phyloP scores from a whole-genome alignment of 1,140 invertebrate genomes.

The Drosophila kepulauana region DNA sequence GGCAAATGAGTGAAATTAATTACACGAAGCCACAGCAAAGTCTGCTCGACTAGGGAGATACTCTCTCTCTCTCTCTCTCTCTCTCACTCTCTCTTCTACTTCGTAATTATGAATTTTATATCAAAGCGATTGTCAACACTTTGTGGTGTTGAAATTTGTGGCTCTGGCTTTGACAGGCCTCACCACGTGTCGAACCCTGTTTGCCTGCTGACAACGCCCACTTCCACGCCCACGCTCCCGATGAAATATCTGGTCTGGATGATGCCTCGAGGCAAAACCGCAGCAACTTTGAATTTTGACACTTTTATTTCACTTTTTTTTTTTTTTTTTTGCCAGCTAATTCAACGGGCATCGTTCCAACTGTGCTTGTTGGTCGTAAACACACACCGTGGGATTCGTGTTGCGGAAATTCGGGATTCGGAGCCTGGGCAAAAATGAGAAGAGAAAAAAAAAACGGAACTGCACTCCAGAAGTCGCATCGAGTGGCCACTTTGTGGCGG shows the following conservation, averaged over 20 bases:
- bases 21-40: conserved; percentile 71
- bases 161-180: conserved; percentile 58
- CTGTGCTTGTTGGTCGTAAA: conserved; percentile 82
- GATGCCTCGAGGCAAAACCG: conserved; percentile 46
- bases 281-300: conserved; percentile 57
- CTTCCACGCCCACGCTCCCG: conserved; percentile 16
- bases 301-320: conserved; percentile 25
- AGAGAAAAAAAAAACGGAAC: conserved; percentile 8
- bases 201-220: conserved; percentile 61
- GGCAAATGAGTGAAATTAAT: conserved; percentile 79
- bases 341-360: conserved; percentile 56
- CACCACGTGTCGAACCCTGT: conserved; percentile 53
- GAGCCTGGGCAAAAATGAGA: too few relatives aligned
- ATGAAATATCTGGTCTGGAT: conserved; percentile 28
- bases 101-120: conserved; percentile 44
- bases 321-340: conserved; percentile 61
- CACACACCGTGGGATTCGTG: conserved; percentile 80
- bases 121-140: conserved; percentile 64
- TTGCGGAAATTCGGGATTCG: neutral
- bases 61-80: neutral
- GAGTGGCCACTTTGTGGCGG: conserved; percentile 73
- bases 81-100: neutral
- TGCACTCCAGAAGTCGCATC: conserved; percentile 70
- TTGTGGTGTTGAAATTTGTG: conserved; percentile 25
- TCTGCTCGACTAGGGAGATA: conserved; percentile 8